Evolutionary conservation across 1,140 invertebrate species (phyloP).

Genomic region (Manduca sexta): DNA sequence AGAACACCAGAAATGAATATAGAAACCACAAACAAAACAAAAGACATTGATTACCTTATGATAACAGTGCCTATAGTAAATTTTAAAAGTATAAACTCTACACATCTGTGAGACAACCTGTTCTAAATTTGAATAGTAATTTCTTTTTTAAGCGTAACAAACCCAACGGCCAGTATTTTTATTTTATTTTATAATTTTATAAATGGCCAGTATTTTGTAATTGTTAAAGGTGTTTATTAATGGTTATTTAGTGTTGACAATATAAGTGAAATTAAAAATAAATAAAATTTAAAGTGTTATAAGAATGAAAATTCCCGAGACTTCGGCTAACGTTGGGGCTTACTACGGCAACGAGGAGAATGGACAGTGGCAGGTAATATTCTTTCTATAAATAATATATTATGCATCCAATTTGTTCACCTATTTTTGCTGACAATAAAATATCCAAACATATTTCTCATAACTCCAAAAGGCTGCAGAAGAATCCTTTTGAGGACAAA

Average conservation of each 20-base stretch:
- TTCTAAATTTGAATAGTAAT: neutral
- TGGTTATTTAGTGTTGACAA: constrained; percentile 12
- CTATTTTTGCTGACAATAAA: no score
- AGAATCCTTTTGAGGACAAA: no score
- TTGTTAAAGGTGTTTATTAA: constrained; percentile 16
- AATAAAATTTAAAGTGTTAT: constrained; percentile 29
- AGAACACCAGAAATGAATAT: constrained; percentile 32
- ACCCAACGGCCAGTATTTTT: no score
- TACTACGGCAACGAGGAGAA: constrained; percentile 63
- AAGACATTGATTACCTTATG: constrained; percentile 24
- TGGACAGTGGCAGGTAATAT: constrained; percentile 57
- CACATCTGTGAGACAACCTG: neutral
- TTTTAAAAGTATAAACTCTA: constrained; percentile 2
- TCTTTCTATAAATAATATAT: no score
- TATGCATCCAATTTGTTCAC: no score
- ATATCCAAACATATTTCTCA: no score
- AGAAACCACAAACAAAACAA: constrained; percentile 12
- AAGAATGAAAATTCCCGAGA: constrained; percentile 65
- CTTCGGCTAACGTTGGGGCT: constrained; percentile 49
- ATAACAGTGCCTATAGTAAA: constrained; percentile 30
- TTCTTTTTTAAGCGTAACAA: neutral
- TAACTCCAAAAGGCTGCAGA: no score
- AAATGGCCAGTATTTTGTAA: constrained; percentile 1
- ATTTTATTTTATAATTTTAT: neutral
- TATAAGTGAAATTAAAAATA: constrained; percentile 4